Evolutionary conservation across 1,140 invertebrate species (phyloP).

Genomic region (Brachionus asplanchnoidis): DNA sequence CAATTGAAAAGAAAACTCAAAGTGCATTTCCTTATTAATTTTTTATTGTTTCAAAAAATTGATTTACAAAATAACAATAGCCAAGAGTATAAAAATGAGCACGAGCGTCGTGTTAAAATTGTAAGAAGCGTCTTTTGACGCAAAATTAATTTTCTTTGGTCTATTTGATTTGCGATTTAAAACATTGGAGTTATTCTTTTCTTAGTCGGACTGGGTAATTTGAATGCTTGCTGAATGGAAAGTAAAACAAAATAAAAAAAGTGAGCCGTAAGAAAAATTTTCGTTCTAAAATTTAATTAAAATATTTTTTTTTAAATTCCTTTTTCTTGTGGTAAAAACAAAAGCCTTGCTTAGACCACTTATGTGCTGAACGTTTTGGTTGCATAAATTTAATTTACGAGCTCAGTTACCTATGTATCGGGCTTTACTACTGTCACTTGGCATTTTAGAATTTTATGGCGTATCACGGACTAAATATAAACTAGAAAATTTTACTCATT

Average conservation of each 20-base stretch:
- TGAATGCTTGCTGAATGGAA: background rate
- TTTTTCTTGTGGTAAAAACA: background rate
- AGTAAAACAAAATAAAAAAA: background rate
- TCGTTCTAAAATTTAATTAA: background rate
- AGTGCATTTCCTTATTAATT: background rate
- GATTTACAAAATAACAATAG: background rate
- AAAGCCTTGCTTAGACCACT: background rate
- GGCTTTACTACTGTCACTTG: background rate
- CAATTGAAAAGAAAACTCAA: background rate
- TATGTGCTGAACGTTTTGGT: background rate
- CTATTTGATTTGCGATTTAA: constrained; percentile 24
- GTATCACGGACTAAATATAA: background rate
- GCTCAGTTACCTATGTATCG: background rate
- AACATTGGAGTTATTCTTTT: background rate
- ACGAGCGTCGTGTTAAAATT: background rate
- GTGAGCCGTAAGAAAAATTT: background rate
- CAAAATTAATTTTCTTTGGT: constrained; percentile 21
- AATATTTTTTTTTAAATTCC: background rate
- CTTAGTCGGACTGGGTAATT: background rate
- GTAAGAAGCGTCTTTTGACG: background rate
- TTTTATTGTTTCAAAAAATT: constrained; percentile 1
- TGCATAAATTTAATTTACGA: background rate
- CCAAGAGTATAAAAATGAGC: background rate
- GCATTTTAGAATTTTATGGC: background rate
- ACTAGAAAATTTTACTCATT: background rate